Percentiles rank a stretch among this genome's conserved stretches.
Evolutionary conservation across 2,113 vertebrate species (phyloP).

Genomic region (Diadophis punctatus): DNA sequence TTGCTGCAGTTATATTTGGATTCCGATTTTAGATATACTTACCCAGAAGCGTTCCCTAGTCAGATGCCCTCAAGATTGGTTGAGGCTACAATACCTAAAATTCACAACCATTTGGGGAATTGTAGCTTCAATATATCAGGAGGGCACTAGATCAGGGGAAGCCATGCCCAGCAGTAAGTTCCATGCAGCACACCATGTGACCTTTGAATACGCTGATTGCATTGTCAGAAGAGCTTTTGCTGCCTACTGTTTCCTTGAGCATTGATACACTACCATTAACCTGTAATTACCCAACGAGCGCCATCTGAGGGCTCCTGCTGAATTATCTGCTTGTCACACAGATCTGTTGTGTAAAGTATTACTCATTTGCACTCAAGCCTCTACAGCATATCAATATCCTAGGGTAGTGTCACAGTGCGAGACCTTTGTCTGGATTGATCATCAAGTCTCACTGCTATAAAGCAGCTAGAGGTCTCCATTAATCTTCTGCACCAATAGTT

Average conservation of each 20-base stretch:
- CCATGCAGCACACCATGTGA: neutral
- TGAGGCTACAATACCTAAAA: neutral
- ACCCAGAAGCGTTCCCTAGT: neutral
- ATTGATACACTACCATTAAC: neutral
- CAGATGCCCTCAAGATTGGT: neutral
- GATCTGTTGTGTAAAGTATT: neutral
- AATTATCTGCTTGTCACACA: neutral
- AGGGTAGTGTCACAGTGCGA: constrained; percentile 20
- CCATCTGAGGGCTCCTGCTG: constrained; percentile 18
- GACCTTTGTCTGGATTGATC: constrained; percentile 44
- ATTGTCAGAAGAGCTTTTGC: neutral
- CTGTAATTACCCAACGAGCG: constrained; percentile 8
- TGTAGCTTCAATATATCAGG: neutral
- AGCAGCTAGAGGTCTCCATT: constrained; percentile 37
- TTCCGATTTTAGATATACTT: neutral
- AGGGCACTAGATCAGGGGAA: neutral
- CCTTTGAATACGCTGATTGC: neutral
- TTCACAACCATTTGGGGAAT: neutral
- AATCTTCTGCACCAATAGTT: constrained; percentile 43
- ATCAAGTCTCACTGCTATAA: constrained; percentile 18
- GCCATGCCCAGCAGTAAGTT: neutral
- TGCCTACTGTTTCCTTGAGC: neutral
- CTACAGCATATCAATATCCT: neutral
- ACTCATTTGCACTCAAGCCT: neutral
- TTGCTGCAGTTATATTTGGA: neutral